Evolutionary conservation across 2,888 invertebrate species (phyloP).

Genomic region (Leptura quadrifasciata): DNA sequence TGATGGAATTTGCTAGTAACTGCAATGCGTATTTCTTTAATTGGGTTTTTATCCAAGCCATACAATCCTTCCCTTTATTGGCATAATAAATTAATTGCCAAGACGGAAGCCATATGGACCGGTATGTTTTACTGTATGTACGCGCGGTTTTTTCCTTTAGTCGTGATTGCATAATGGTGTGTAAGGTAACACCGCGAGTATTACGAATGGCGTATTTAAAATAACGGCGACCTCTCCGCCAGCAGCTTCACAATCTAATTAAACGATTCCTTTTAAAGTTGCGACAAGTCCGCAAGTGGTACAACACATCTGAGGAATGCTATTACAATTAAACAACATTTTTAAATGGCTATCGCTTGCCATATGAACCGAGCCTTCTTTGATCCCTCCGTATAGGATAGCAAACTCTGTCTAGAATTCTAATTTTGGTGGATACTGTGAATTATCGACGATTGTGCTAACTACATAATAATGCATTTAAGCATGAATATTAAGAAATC

Average conservation of each 20-base stretch:
- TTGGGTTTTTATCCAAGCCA: neutral
- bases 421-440: neutral
- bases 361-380: constrained; percentile 6
- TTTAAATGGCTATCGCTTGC: constrained; percentile 41
- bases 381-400: neutral
- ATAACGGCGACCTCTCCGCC: constrained; percentile 48
- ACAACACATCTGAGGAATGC: constrained; percentile 56
- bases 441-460: neutral
- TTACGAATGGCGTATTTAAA: constrained; percentile 49
- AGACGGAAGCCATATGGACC: constrained; percentile 26
- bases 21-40: neutral
- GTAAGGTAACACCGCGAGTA: constrained; percentile 30
- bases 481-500: no score
- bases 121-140: constrained; percentile 15
- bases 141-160: constrained; percentile 22
- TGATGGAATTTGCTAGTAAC: neutral
- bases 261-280: constrained; percentile 54
- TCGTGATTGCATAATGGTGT: constrained; percentile 32
- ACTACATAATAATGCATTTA: no score
- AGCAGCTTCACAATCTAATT: constrained; percentile 46
- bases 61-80: constrained; percentile 17
- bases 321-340: constrained; percentile 51
- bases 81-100: constrained; percentile 36
- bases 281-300: constrained; percentile 53
- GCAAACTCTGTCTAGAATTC: neutral